phyloP scores from a whole-genome alignment of 2,888 invertebrate species.

The Enchytraeus crypticus region DNA sequence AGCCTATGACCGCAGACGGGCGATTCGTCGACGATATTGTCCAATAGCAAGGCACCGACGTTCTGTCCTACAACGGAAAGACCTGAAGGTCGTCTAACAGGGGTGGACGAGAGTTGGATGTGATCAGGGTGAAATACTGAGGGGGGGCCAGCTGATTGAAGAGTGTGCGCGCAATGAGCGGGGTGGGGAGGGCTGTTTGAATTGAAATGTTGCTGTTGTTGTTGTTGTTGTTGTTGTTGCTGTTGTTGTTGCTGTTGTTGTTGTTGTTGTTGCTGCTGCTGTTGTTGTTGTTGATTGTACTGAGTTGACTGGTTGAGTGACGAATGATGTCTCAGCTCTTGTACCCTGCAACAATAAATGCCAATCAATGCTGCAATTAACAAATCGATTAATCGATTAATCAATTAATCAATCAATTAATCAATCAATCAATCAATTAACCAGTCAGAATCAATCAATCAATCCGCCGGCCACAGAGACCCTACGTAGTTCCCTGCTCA shows the following conservation, averaged over 20 bases:
- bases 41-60: slow-evolving; percentile 2
- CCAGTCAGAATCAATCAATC: no score
- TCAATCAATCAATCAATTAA: no score
- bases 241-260: neutral
- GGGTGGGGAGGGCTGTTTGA: neutral
- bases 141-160: neutral
- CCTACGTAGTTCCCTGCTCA: no score
- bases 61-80: no score
- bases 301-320: neutral
- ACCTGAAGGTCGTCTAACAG: no score
- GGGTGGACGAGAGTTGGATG: slow-evolving; percentile 24
- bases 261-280: neutral
- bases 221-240: no score
- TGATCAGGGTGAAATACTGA: slow-evolving; percentile 24
- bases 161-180: neutral
- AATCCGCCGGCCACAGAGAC: no score
- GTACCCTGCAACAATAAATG: slow-evolving; percentile 20
- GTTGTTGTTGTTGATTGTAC: neutral
- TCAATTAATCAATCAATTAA: no score
- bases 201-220: no score
- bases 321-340: slow-evolving; percentile 18
- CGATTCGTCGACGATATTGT: slow-evolving; percentile 12
- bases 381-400: no score
- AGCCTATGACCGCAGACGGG: slow-evolving; percentile 19
- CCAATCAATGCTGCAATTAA: no score